Conservation (phyloP, 1,140 invertebrate species). For the Adoxophyes honmai region DNA sequence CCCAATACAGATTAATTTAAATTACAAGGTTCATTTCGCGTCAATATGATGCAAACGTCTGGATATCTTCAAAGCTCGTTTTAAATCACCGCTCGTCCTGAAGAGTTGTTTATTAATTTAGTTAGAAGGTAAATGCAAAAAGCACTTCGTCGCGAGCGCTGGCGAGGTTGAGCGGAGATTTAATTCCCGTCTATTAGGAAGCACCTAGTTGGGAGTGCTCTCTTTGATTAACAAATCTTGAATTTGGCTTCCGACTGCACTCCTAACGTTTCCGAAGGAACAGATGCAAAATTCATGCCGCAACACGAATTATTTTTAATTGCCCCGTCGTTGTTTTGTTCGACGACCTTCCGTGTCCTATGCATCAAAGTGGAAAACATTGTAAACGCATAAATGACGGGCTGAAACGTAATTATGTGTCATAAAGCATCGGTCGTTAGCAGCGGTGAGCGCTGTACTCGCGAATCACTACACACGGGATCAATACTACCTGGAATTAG, state of each 20-base stretch:
- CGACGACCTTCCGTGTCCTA: conserved; percentile 16
- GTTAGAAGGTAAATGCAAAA: conserved; percentile 46
- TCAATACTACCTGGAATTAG: no score
- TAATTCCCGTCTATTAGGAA: conserved; percentile 34
- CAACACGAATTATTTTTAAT: conserved; percentile 24
- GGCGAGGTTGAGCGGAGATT: conserved; percentile 35
- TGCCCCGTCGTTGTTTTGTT: conserved; percentile 8
- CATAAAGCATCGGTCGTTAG: conserved; percentile 38
- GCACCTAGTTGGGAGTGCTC: neutral
- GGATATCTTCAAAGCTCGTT: no score
- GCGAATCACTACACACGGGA: conserved; percentile 18
- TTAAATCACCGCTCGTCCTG: neutral
- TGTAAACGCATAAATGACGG: conserved; percentile 35
- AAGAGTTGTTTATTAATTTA: conserved; percentile 47
- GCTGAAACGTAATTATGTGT: conserved; percentile 42
- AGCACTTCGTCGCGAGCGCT: conserved; percentile 32
- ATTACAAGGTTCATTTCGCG: no score
- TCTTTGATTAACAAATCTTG: conserved; percentile 10
- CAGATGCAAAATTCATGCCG: conserved; percentile 23
- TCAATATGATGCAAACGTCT: no score
- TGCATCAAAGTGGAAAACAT: conserved; percentile 35
- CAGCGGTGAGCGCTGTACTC: conserved; percentile 15
- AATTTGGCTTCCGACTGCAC: conserved; percentile 3
- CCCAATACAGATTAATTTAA: no score
- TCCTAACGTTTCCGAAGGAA: conserved; percentile 19